A percentile compares a stretch with the other conserved stretches of the same genome.
phyloP scores from a whole-genome alignment of 2,113 vertebrate genomes.

The Catharus bicknelli region DNA sequence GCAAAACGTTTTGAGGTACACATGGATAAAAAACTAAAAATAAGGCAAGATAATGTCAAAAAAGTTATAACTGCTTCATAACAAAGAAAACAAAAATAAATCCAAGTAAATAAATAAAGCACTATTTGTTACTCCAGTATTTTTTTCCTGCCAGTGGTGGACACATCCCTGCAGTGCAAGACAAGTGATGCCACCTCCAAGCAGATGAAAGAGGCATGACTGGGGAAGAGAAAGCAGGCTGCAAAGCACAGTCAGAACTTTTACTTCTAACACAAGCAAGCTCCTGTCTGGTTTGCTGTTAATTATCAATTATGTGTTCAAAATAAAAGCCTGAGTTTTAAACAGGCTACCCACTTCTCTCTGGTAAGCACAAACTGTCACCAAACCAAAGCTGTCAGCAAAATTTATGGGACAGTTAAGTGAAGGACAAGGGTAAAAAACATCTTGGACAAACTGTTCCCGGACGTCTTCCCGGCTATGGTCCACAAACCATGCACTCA shows the following conservation, averaged over 20 bases:
- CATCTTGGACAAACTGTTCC: background rate
- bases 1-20: background rate
- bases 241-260: background rate
- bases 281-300: background rate
- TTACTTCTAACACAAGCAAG: background rate
- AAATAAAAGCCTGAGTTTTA: background rate
- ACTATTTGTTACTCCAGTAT: background rate
- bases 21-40: background rate
- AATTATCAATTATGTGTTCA: background rate
- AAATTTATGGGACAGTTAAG: background rate
- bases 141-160: background rate
- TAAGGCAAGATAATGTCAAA: background rate
- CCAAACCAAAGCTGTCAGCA: background rate
- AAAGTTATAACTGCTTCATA: background rate
- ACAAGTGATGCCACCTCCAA: background rate
- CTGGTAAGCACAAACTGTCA: background rate
- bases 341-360: background rate
- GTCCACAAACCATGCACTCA: background rate
- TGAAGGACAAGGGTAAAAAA: background rate
- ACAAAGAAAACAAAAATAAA: background rate
- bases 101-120: background rate
- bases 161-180: background rate
- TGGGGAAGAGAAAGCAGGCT: background rate
- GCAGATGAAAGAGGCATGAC: background rate
- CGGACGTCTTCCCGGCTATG: accelerated